Conservation (phyloP, 2,113 vertebrate genomes). For the Ctenodactylus gundi region DNA sequence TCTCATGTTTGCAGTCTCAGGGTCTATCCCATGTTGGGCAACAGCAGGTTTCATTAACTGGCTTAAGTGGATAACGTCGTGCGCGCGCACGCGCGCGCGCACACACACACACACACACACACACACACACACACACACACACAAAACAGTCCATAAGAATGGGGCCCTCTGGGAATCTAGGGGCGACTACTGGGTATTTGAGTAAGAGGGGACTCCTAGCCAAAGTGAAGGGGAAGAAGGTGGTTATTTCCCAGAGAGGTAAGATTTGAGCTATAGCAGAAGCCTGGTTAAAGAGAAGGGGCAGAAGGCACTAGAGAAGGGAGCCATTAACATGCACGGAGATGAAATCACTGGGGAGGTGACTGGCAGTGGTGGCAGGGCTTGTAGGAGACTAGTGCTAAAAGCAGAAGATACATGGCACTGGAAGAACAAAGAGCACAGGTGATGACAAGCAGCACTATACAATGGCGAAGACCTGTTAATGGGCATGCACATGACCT, state of each 20-base stretch:
- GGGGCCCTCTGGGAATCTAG: too few species aligned
- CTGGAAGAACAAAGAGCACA: background rate
- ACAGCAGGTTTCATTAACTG: background rate
- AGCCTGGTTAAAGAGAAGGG: background rate
- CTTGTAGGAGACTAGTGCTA: background rate
- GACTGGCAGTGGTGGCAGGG: background rate
- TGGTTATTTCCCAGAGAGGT: background rate
- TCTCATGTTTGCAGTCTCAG: fast-evolving
- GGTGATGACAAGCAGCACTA: too few species aligned
- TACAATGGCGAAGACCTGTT: too few species aligned
- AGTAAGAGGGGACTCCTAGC: too few species aligned
- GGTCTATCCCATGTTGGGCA: fast-evolving
- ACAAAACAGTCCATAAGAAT: fast-evolving
- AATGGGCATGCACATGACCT: too few species aligned
- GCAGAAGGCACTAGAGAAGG: background rate
- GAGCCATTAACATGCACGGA: fast-evolving
- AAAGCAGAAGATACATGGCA: fast-evolving
- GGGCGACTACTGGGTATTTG: background rate
- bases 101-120: too few species aligned
- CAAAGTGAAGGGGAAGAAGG: too few species aligned
- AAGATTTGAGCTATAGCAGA: background rate
- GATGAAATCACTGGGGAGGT: background rate
- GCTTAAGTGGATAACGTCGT: too few species aligned
- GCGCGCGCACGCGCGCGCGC: too few species aligned
- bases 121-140: too few species aligned